Evolutionary conservation across 2,797 vertebrate genomes (phyloP), one percentile per base, ranked within the genome.

Genomic region (Mus caroli): DNA sequence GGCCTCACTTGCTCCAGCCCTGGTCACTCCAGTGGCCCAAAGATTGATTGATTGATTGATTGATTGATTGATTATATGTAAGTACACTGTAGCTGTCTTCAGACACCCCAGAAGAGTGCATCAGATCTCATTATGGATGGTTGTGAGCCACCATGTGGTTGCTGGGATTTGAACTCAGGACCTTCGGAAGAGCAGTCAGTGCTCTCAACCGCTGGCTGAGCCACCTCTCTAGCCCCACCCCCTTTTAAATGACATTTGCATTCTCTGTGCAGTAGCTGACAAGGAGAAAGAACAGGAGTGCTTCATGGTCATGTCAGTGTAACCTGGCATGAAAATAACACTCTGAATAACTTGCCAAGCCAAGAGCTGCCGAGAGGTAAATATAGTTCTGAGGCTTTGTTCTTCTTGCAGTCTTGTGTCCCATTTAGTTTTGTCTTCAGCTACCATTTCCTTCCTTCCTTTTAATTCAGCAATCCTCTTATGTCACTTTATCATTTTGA

Each of bases 401-500:
- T 88, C 64, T 24, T 60, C 62, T 91, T 79, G 78, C 56, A 50
- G 13, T 43, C 85, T 88, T 86, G 78, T 67, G 15, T 60, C 34
- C 58, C 20, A 50, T 86, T 87, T 34, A 52, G 62, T 37, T 46
- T 67, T 62, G 28, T 90, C 92, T 86, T 90, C 43, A 34, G 94
- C 46, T 37, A 40, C 67, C 52, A 1, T 8, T 56, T 94, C 83
- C 78, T 80, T 40, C 24, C 87, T 92, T 82, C 43, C 62, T 88
- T 96, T 94, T 94, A 88, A 94, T 96, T 97, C 88, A 22, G n/a
- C 13, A 2, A 54, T 52, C 86, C 58, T 92, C 62, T 43, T 34
- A 64, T n/a, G 86, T 83, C 52, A 15, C n/a, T 76, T 96, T 92
- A 92, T 90, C 94, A 96, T 91, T 94, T 86, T 94, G 96, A 94